These are phyloP conservation scores for Sorex fumeus DNA, from an alignment of 2,113 vertebrate genomes.

Conservation along the genomic window DNA sequence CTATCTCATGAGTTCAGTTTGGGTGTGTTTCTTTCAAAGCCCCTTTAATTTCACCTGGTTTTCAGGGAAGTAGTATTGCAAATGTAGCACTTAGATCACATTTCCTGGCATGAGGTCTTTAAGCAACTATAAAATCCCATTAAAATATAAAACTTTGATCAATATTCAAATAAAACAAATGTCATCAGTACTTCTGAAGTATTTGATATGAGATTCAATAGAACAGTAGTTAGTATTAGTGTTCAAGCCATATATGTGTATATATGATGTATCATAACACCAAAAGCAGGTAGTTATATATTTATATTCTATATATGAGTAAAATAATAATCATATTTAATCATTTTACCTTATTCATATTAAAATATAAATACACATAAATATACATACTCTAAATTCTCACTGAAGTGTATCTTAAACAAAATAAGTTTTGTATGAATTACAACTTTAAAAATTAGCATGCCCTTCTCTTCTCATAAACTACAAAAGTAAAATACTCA, in stretches of 20 bases:
- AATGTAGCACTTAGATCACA: neutral
- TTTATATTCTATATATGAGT: too few relatives aligned
- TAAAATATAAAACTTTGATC: constrained; percentile 44
- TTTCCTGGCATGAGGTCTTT: constrained; percentile 31
- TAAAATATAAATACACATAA: constrained; percentile 10
- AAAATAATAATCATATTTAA: too few relatives aligned
- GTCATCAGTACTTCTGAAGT: constrained; percentile 41
- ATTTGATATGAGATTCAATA: constrained; percentile 9
- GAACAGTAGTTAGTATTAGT: neutral
- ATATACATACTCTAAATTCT: neutral
- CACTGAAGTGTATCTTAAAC: constrained; percentile 28
- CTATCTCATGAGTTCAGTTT: constrained; percentile 75
- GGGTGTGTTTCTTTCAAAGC: neutral
- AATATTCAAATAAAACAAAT: constrained; percentile 45
- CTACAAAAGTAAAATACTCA: neutral
- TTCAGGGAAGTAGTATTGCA: constrained; percentile 9
- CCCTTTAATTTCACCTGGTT: constrained; percentile 48
- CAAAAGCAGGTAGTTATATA: too few relatives aligned
- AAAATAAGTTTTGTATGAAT: neutral
- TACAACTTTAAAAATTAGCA: too few relatives aligned
- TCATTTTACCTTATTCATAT: neutral
- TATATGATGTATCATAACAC: neutral
- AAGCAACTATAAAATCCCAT: constrained; percentile 49
- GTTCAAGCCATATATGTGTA: neutral
- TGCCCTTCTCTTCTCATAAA: neutral